Evolutionary conservation across 2,888 invertebrate species (phyloP).

Genomic region (Sclerodermus sp.): DNA sequence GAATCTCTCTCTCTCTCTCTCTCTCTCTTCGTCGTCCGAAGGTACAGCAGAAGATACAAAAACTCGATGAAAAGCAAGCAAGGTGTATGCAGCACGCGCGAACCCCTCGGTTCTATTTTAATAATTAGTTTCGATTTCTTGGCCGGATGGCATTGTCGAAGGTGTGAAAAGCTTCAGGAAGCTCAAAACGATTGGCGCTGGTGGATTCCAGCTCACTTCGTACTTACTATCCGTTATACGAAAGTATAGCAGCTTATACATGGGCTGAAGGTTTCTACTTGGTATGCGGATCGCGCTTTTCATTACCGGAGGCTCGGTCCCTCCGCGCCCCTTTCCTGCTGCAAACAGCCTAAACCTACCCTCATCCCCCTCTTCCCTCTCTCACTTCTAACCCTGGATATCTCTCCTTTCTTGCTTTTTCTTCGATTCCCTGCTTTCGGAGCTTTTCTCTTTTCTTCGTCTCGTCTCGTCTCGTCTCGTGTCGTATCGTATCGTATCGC

Average conservation of each 20-base stretch:
- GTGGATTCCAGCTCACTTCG: conserved; percentile 35
- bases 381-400: neutral
- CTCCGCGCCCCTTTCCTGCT: conserved; percentile 37
- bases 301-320: conserved; percentile 62
- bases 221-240: conserved; percentile 37
- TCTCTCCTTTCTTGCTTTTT: conserved; percentile 22
- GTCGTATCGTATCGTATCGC: no score
- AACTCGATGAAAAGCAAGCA: no score
- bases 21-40: no score
- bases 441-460: no score
- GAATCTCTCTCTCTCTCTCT: no score
- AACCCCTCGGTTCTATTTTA: no score
- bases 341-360: conserved; percentile 58
- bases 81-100: no score
- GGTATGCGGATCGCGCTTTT: conserved; percentile 66
- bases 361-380: conserved; percentile 25
- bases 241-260: neutral
- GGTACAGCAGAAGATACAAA: no score
- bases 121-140: neutral
- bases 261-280: conserved; percentile 58
- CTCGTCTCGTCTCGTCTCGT: no score
- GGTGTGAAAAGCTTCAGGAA: neutral
- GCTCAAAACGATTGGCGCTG: neutral
- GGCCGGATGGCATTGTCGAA: neutral
- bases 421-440: conserved; percentile 30